phyloP scores from a whole-genome alignment of 2,888 invertebrate species.

The Creontiades dilutus region DNA sequence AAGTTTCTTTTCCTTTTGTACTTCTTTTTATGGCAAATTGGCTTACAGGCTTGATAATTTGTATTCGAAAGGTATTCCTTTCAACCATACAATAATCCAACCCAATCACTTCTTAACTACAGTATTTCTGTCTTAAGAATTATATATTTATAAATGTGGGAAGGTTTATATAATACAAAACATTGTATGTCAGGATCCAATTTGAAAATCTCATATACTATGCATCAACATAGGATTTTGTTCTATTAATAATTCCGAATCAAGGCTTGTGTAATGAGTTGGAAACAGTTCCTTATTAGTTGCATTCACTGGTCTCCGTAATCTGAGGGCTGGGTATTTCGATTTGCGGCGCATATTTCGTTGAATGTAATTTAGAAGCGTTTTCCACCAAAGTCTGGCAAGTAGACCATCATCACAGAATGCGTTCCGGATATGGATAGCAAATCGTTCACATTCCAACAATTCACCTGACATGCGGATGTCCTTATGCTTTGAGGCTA shows the following conservation, averaged over 20 bases:
- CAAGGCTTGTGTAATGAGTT: constrained; percentile 55
- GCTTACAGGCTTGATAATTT: too few species aligned
- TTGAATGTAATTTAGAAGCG: constrained; percentile 65
- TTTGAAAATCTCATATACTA: neutral
- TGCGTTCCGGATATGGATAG: constrained; percentile 43
- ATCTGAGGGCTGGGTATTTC: constrained; percentile 52
- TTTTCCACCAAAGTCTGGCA: constrained; percentile 74
- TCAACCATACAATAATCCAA: too few species aligned
- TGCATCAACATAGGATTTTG: neutral
- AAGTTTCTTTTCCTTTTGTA: too few species aligned
- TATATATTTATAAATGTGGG: too few species aligned
- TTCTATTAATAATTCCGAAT: constrained; percentile 33
- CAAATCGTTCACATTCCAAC: constrained; percentile 66
- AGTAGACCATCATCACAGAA: constrained; percentile 61
- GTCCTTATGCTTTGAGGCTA: constrained; percentile 72
- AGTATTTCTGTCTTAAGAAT: too few species aligned
- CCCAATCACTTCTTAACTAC: too few species aligned
- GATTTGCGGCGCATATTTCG: constrained; percentile 61
- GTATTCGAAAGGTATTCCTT: too few species aligned
- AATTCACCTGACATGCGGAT: constrained; percentile 51
- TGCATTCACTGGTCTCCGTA: constrained; percentile 40
- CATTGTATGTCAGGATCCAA: neutral
- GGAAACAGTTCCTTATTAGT: constrained; percentile 61
- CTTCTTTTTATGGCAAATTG: too few species aligned
- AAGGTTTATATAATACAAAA: neutral